A percentile compares a stretch with the other conserved stretches of the same genome.
These are phyloP conservation scores for Lycaon pictus DNA, from an alignment of 2,113 vertebrate genomes.

Conservation along the genomic window DNA sequence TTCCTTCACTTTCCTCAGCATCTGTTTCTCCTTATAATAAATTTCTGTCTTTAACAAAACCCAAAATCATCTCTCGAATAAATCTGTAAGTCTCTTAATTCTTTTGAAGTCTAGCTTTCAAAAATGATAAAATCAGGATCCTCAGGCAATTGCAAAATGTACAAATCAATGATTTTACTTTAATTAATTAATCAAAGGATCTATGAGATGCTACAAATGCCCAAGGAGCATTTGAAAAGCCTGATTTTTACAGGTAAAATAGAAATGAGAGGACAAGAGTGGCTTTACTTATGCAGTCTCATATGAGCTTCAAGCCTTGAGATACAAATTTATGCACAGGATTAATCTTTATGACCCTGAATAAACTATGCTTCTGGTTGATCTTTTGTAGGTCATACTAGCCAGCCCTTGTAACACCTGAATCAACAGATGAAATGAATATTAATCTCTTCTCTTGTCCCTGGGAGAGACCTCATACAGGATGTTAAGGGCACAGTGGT, in stretches of 20 bases:
- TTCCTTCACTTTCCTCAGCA: not conserved
- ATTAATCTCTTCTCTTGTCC: not conserved
- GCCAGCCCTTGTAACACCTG: not conserved
- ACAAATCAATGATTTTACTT: not conserved
- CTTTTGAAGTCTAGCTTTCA: constrained; percentile 22
- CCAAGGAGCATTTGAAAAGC: not conserved
- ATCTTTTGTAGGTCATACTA: not conserved
- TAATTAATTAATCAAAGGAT: not conserved
- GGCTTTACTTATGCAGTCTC: not conserved
- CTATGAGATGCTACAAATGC: not conserved
- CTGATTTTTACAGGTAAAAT: not conserved
- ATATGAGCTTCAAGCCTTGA: not conserved
- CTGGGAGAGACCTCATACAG: not conserved
- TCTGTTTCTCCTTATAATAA: not conserved
- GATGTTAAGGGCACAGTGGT: not conserved
- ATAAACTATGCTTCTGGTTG: not conserved
- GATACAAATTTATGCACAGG: not conserved
- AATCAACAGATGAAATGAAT: not conserved
- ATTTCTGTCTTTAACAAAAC: not conserved
- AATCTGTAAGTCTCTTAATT: constrained; percentile 13
- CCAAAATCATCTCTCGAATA: not conserved
- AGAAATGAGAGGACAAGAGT: not conserved
- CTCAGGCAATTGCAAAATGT: constrained; percentile 29
- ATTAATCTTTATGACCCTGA: constrained; percentile 3
- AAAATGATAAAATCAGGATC: not conserved